Percentiles rank a stretch among this genome's conserved stretches.
Evolutionary conservation across 2,888 invertebrate genomes (phyloP).

Genomic region (Leptinotarsa juncta): DNA sequence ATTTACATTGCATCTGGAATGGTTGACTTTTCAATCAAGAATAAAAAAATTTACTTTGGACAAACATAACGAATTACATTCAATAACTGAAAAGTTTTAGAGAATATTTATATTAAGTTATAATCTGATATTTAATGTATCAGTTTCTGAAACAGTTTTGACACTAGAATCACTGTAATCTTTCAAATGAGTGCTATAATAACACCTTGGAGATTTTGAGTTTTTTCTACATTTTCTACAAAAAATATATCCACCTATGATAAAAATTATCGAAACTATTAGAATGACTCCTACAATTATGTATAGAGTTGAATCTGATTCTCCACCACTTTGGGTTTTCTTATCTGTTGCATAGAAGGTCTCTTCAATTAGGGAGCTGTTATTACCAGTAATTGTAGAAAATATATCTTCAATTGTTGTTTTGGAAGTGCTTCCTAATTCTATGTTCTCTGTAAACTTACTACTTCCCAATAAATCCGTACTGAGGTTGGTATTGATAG

Average conservation of each 20-base stretch:
- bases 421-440: neutral
- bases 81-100: neutral
- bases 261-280: conserved; percentile 46
- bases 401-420: neutral
- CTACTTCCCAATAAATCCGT: neutral
- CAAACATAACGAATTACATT: conserved; percentile 7
- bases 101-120: neutral
- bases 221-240: conserved; percentile 48
- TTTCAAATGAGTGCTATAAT: conserved; percentile 46
- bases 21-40: neutral
- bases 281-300: conserved; percentile 52
- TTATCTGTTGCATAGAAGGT: neutral
- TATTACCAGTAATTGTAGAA: conserved; percentile 14
- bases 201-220: conserved; percentile 37
- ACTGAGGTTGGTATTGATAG: neutral
- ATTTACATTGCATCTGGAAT: neutral
- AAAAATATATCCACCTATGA: conserved; percentile 44
- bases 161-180: conserved; percentile 33
- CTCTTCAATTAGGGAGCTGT: neutral
- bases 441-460: neutral
- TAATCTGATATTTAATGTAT: conserved; percentile 6
- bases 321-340: neutral
- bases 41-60: conserved; percentile 7
- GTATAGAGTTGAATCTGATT: conserved; percentile 23
- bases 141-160: conserved; percentile 26